Percentiles rank a stretch among this genome's conserved stretches.
Evolutionary conservation across 2,888 invertebrate genomes (phyloP).

Genomic region (Amphipoea oculea): DNA sequence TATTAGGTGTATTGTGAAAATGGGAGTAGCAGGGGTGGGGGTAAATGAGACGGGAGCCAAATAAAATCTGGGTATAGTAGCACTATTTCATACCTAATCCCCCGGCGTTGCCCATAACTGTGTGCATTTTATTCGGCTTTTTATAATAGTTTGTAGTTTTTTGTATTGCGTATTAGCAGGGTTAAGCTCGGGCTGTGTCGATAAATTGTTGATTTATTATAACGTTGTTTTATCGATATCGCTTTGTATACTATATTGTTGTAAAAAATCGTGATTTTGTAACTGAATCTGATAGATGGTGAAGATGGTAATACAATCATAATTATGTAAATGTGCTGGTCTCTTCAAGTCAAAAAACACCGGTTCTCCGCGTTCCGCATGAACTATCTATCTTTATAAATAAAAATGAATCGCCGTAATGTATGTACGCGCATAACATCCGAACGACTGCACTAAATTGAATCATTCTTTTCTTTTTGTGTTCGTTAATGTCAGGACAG

Average conservation of each 20-base stretch:
- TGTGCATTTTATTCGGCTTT: slow-evolving; percentile 66
- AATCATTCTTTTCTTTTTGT: no score
- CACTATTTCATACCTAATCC: not conserved
- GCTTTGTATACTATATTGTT: slow-evolving; percentile 56
- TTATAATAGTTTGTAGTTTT: slow-evolving; percentile 60
- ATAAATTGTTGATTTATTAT: slow-evolving; percentile 66
- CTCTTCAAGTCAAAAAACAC: not conserved
- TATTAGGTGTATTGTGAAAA: slow-evolving; percentile 35
- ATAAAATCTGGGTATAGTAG: not conserved
- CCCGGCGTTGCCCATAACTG: slow-evolving; percentile 31
- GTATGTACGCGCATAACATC: no score
- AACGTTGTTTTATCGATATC: slow-evolving; percentile 49
- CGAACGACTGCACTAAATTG: no score
- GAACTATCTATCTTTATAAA: not conserved
- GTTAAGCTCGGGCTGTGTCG: slow-evolving; percentile 68
- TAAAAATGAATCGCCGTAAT: no score
- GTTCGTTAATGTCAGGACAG: no score
- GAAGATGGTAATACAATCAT: not conserved
- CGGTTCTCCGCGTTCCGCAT: not conserved
- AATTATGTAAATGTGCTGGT: no score
- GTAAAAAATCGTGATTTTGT: slow-evolving; percentile 54
- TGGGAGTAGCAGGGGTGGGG: slow-evolving; percentile 8
- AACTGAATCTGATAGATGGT: slow-evolving; percentile 26
- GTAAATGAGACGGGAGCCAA: not conserved
- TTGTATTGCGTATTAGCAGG: slow-evolving; percentile 60